phyloP scores from a whole-genome alignment of 2,888 invertebrate genomes.

The Epinotia bilunana region DNA sequence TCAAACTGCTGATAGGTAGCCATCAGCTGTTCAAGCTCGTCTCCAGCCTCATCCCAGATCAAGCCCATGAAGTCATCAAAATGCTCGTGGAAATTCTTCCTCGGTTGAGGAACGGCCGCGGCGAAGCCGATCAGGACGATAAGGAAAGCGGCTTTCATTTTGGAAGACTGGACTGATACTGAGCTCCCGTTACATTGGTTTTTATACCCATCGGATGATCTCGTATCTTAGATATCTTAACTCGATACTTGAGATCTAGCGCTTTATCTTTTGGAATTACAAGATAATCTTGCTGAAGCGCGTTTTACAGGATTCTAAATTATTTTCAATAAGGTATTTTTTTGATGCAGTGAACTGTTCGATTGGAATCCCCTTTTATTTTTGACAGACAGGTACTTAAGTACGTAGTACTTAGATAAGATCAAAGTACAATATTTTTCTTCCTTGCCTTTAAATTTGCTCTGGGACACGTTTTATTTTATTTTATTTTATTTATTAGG shows the following conservation, averaged over 20 bases:
- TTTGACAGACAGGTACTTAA: too few species aligned
- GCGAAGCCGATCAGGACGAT: conserved; percentile 59
- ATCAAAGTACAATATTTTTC: too few species aligned
- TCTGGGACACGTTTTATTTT: too few species aligned
- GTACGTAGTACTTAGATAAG: background rate
- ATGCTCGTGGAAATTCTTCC: conserved; percentile 71
- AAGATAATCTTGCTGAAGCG: background rate
- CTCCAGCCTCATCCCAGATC: conserved; percentile 57
- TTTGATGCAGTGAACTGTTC: background rate
- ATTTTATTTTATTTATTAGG: too few species aligned
- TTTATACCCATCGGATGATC: background rate
- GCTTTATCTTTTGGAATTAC: background rate
- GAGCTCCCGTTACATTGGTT: background rate
- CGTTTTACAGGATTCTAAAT: background rate
- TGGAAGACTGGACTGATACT: conserved; percentile 43
- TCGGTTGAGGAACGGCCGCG: conserved; percentile 63
- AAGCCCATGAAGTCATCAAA: conserved; percentile 66
- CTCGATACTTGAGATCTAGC: conserved; percentile 1
- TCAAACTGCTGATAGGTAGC: conserved; percentile 63
- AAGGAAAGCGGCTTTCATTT: conserved; percentile 62
- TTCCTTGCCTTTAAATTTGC: too few species aligned
- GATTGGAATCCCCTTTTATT: too few species aligned
- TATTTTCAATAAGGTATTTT: background rate
- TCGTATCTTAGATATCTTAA: conserved; percentile 8
- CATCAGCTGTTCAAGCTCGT: conserved; percentile 54